phyloP scores from a whole-genome alignment of 1,140 invertebrate species.

The Megalopta genalis region DNA sequence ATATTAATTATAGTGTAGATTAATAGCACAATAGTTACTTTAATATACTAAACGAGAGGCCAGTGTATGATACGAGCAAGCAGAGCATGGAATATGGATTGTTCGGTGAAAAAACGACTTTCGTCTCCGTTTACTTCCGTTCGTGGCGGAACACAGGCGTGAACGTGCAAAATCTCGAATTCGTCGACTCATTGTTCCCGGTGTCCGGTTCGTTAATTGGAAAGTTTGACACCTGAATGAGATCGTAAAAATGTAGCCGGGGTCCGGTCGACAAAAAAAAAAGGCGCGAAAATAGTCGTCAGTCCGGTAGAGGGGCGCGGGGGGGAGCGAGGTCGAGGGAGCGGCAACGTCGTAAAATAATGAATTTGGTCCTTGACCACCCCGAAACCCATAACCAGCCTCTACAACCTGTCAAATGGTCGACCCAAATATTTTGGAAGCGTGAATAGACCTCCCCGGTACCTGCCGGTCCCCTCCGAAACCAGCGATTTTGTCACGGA shows the following conservation, averaged over 20 bases:
- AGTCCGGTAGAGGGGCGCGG: no score
- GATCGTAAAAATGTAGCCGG: slow-evolving; percentile 38
- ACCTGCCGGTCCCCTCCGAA: slow-evolving; percentile 20
- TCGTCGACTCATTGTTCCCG: slow-evolving; percentile 38
- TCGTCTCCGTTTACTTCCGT: slow-evolving; percentile 33
- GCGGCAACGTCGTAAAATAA: slow-evolving; percentile 37
- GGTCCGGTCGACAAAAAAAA: background rate
- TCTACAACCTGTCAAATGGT: slow-evolving; percentile 37
- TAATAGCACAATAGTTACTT: no score
- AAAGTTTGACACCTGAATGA: slow-evolving; percentile 50
- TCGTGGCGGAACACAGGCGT: slow-evolving; percentile 16
- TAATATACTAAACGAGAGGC: no score
- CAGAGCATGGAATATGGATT: background rate
- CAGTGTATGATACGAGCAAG: background rate
- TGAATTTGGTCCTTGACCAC: slow-evolving; percentile 46
- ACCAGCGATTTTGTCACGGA: background rate
- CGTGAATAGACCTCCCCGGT: slow-evolving; percentile 26
- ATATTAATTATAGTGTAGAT: no score
- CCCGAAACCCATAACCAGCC: slow-evolving; percentile 38
- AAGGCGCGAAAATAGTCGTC: slow-evolving; percentile 47
- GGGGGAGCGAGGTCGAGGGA: background rate
- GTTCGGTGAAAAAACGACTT: background rate
- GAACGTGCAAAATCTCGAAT: slow-evolving; percentile 40
- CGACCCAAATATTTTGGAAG: slow-evolving; percentile 36
- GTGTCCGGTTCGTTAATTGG: slow-evolving; percentile 36